These are phyloP conservation scores for Eurosta solidaginis DNA, from an alignment of 1,140 invertebrate genomes.

Conservation along the genomic window DNA sequence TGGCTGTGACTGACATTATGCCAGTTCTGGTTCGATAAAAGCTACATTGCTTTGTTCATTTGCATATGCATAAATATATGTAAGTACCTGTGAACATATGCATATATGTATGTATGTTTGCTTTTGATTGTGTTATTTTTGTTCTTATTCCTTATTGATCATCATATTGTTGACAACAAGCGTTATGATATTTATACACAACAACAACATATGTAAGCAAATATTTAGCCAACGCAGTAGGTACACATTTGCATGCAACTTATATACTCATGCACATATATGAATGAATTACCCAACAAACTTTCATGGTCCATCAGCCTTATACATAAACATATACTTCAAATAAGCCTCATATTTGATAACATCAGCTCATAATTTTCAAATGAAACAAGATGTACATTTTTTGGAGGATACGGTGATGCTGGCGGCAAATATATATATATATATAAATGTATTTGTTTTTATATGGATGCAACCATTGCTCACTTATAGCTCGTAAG, in stretches of 20 bases:
- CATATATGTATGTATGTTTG: neutral
- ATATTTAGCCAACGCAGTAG: conserved; percentile 59
- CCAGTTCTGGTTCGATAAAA: neutral
- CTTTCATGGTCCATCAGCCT: no score
- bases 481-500: neutral
- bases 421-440: neutral
- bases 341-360: no score
- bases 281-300: no score
- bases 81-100: neutral
- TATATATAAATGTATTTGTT: neutral
- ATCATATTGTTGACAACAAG: conserved; percentile 59
- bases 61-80: neutral
- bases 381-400: no score
- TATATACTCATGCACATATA: neutral
- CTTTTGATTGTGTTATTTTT: neutral
- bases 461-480: neutral
- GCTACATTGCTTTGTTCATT: neutral
- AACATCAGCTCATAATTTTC: no score
- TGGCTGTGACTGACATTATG: conserved; percentile 12
- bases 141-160: conserved; percentile 33
- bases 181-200: conserved; percentile 48
- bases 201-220: conserved; percentile 44
- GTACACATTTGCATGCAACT: conserved; percentile 33
- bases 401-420: no score
- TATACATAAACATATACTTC: no score